Evolutionary conservation across 2,888 invertebrate species (phyloP).

Genomic region (Boloria euphrosyne): DNA sequence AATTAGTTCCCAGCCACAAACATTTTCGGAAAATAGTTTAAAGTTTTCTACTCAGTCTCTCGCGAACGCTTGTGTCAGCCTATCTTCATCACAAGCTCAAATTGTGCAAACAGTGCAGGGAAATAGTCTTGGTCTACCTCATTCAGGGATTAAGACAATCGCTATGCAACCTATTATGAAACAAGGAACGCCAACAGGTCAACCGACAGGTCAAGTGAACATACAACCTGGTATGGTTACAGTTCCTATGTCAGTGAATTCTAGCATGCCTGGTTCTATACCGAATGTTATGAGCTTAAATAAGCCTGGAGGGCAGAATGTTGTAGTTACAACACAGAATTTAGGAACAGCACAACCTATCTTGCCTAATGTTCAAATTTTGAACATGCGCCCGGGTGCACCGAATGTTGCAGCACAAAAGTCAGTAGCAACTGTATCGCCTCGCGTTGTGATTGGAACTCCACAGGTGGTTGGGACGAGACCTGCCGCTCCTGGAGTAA

Average conservation of each 20-base stretch:
- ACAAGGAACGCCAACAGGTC: slow-evolving; percentile 62
- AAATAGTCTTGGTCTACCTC: slow-evolving; percentile 61
- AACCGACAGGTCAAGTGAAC: slow-evolving; percentile 63
- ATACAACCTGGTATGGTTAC: slow-evolving; percentile 83
- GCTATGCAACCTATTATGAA: slow-evolving; percentile 78
- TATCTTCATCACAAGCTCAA: slow-evolving; percentile 76
- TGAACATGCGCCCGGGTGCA: slow-evolving; percentile 90
- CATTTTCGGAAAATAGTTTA: slow-evolving; percentile 60
- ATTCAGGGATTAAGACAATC: slow-evolving; percentile 56
- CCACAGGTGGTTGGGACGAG: slow-evolving; percentile 91
- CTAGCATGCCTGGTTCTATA: slow-evolving; percentile 81
- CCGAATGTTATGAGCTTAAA: slow-evolving; percentile 85
- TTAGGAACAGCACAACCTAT: slow-evolving; percentile 84
- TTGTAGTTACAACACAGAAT: slow-evolving; percentile 82
- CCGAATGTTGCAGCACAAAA: slow-evolving; percentile 87
- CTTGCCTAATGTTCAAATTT: slow-evolving; percentile 91
- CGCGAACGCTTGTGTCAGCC: slow-evolving; percentile 87
- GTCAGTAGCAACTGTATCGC: slow-evolving; percentile 88
- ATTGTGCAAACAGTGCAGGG: slow-evolving; percentile 79
- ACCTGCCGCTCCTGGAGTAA: slow-evolving; percentile 91
- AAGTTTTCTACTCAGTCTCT: slow-evolving; percentile 77
- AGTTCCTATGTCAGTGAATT: slow-evolving; percentile 84
- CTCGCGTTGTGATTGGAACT: slow-evolving; percentile 91
- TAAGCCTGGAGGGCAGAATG: slow-evolving; percentile 80
- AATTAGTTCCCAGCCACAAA: slow-evolving; percentile 78